Conservation (phyloP, 2,797 vertebrate genomes). For the Chlorospingus semifuscus region DNA sequence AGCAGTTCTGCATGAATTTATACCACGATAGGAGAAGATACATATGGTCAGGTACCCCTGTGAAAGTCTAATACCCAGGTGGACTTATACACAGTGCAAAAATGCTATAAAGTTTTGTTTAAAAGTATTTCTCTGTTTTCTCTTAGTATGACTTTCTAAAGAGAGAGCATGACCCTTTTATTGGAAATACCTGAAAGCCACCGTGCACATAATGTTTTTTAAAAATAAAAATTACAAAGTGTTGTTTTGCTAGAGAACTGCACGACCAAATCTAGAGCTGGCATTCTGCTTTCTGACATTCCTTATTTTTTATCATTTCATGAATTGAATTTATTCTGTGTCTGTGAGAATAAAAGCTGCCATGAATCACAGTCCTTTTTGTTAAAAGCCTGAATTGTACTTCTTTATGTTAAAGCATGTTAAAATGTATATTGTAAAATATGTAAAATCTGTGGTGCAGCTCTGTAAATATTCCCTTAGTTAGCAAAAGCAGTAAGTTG, state of each 20-base stretch:
- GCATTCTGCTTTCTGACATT: background rate
- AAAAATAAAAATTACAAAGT: background rate
- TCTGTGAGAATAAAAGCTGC: background rate
- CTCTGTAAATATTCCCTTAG: background rate
- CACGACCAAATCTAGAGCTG: rapidly evolving
- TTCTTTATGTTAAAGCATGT: background rate
- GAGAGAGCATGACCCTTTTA: background rate
- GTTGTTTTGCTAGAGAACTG: background rate
- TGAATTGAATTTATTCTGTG: background rate
- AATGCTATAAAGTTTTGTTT: background rate
- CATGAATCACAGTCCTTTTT: background rate
- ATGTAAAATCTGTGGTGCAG: background rate
- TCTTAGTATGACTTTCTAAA: background rate
- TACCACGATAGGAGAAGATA: rapidly evolving
- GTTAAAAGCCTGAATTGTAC: background rate
- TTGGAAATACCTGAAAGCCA: background rate
- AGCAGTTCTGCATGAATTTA: background rate
- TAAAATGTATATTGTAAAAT: background rate
- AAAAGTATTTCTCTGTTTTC: background rate
- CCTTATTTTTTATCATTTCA: background rate
- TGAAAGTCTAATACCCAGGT: background rate
- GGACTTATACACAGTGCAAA: background rate
- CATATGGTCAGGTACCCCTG: background rate
- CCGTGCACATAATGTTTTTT: background rate
- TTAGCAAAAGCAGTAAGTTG: background rate